Base-by-base conservation (phyloP, 1,140 invertebrate species). In the Drosophila nasuta region DNA sequence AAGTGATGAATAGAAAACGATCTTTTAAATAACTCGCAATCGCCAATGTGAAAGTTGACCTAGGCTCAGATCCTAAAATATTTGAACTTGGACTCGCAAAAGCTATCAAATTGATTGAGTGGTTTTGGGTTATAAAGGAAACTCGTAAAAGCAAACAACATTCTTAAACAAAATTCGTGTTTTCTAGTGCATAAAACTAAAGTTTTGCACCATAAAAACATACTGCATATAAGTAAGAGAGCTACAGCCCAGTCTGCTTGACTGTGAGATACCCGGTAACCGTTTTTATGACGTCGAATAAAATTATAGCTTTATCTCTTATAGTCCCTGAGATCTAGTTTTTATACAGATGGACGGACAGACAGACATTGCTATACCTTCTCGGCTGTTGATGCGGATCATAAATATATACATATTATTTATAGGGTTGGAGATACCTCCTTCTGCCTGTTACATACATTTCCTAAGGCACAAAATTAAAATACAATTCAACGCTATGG, bases 1-100 rank as follows among this genome's bases (percentile, higher is more conserved):
- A 38, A 46, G 35, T 73, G 70, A 73, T 73, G 64, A 52, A 74
- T 74, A 57, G 71, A 62, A 74, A 74, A 74, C 65, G 57, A 74
- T 74, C 48, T 56, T 54, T 67, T 45, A 52, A 54, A 13, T n/a
- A 46, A 60, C 56, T 56, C n/a, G 35, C 8, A 46, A 48, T 25
- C 57, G 25, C 8, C 46, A 41, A 67, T 52, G 71, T 74, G 63
- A 60, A 60, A 74, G 48, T 60, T 58, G 30, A 11, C 11, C 17
- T 38, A 43, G 20, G n/a, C 13, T 28, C 13, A 33, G 20, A 54
- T 41, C 54, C 35, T 57, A 20, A 57, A 30, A 48, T 3, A 11
- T 15, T 38, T 33, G 51, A 54, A 54, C 51, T 35, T 54, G 11
- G 28, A 0, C 7, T 43, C n/a, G 11, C 3, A n/a, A 25, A n/a